Evolutionary conservation across 2,797 vertebrate species (phyloP), one percentile per base, ranked within the genome.

Genomic region (Cyprinella venusta): DNA sequence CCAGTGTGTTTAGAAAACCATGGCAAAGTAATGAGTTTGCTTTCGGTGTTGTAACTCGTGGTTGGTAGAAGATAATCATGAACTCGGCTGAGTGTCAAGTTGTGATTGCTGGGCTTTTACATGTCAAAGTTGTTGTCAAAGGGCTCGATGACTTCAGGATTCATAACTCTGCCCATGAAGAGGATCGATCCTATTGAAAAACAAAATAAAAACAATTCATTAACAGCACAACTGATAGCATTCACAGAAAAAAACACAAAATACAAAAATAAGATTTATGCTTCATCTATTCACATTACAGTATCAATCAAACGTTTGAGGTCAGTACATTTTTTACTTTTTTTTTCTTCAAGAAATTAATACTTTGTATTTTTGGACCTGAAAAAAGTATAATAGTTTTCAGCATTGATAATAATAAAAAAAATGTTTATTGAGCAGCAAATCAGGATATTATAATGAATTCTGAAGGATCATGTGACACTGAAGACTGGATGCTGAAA

Each of bases 81-180:
- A 48, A 50, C 7, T 75, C 0, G 10, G 48, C 48, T 9, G 7
- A 24, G 38, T 24, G n/a, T 54, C 42, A 68, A 50, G 9, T 16
- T 36, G 52, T 8, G 38, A 40, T 69, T 40, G 18, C 67, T 33
- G 18, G 77, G 24, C 5, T 48, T 84, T 95, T 97, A 98, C 90
- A 97, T 95, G 87, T 99, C 97, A 63, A 97, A 97, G 89, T 98
- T 96, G 1, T 94, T 95, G 89, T 96, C 95, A 33, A 91, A 96
- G 63, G 95, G 86, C 69, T 96, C 97, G 90, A 97, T 94, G 71
- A 96, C 94, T 90, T 99, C 98, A 0, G 98, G 98, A 90, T 97
- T 97, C 97, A 99, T 96, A 86, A 99, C 97, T 91, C 97, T 94
- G 80, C 98, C 98, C 96, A 99, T 97, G 92, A 99, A 98, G 71